phyloP scores from a whole-genome alignment of 1,140 invertebrate species.

The Protaetia brevitarsis region DNA sequence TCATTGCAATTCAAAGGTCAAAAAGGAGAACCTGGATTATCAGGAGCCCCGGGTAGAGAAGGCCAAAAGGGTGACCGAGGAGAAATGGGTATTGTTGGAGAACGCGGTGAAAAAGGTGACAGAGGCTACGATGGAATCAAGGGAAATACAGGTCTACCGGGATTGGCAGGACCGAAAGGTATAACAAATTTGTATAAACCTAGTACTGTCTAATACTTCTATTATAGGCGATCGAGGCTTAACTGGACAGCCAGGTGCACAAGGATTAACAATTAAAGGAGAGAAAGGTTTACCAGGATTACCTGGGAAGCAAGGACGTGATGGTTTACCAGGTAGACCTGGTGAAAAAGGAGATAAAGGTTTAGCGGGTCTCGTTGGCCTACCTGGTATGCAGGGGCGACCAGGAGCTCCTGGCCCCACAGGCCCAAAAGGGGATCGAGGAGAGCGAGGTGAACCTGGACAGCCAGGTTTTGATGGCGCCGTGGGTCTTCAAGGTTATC shows the following conservation, averaged over 20 bases:
- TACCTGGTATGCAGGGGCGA: slow-evolving; percentile 54
- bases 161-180: slow-evolving; percentile 65
- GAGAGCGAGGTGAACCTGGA: slow-evolving; percentile 52
- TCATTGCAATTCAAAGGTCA: slow-evolving; percentile 65
- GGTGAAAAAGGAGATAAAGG: slow-evolving; percentile 57
- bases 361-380: slow-evolving; percentile 50
- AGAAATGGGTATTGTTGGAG: slow-evolving; percentile 52
- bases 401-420: slow-evolving; percentile 52
- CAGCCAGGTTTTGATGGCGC: slow-evolving; percentile 56
- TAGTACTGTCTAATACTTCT: slow-evolving; percentile 33
- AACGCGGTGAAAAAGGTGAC: slow-evolving; percentile 54
- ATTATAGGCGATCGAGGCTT: slow-evolving; percentile 59
- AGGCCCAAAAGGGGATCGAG: slow-evolving; percentile 64
- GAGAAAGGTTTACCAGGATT: slow-evolving; percentile 73
- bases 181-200: slow-evolving; percentile 25
- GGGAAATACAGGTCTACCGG: slow-evolving; percentile 54
- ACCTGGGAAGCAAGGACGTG: slow-evolving; percentile 66
- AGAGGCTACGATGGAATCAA: slow-evolving; percentile 51
- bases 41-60: slow-evolving; percentile 53
- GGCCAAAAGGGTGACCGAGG: slow-evolving; percentile 60
- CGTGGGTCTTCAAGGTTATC: slow-evolving; percentile 61
- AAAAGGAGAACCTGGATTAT: slow-evolving; percentile 66
- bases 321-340: slow-evolving; percentile 63
- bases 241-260: slow-evolving; percentile 57
- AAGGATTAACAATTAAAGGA: slow-evolving; percentile 63